These are phyloP conservation scores for Cybosia mesomella DNA, from an alignment of 2,888 invertebrate species.

Conservation along the genomic window DNA sequence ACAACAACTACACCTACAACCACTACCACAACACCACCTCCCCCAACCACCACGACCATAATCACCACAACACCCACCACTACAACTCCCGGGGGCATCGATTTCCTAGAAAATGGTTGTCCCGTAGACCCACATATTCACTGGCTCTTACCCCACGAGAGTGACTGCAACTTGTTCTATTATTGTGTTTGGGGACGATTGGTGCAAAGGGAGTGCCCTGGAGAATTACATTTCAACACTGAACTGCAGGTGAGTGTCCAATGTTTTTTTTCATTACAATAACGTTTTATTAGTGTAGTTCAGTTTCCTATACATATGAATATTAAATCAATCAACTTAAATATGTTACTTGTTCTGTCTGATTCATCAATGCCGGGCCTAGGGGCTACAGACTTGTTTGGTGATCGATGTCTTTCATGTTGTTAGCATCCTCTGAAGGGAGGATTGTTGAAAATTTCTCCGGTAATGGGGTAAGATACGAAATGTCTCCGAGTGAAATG, in stretches of 20 bases:
- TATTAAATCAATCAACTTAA: background rate
- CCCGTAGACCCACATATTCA: slow-evolving; percentile 69
- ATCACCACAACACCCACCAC: slow-evolving; percentile 12
- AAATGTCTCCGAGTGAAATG: too few relatives aligned
- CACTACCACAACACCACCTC: slow-evolving; percentile 14
- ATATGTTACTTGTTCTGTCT: background rate
- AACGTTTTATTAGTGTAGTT: background rate
- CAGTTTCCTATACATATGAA: background rate
- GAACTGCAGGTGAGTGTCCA: slow-evolving; percentile 59
- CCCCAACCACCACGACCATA: slow-evolving; percentile 18
- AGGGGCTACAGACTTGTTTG: background rate
- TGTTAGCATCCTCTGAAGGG: background rate
- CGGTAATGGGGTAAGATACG: background rate
- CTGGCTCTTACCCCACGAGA: slow-evolving; percentile 70
- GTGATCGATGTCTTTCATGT: background rate
- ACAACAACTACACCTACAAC: slow-evolving; percentile 29
- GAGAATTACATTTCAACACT: slow-evolving; percentile 65
- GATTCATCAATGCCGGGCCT: background rate
- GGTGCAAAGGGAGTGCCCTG: slow-evolving; percentile 57
- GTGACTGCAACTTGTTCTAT: slow-evolving; percentile 71
- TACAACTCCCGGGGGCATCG: slow-evolving; percentile 30
- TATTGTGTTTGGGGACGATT: slow-evolving; percentile 74
- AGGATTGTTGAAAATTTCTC: background rate
- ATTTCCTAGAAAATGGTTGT: slow-evolving; percentile 71
- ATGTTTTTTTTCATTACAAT: background rate